Evolutionary conservation across 1,140 invertebrate species (phyloP).

Genomic region (Asobara japonica): DNA sequence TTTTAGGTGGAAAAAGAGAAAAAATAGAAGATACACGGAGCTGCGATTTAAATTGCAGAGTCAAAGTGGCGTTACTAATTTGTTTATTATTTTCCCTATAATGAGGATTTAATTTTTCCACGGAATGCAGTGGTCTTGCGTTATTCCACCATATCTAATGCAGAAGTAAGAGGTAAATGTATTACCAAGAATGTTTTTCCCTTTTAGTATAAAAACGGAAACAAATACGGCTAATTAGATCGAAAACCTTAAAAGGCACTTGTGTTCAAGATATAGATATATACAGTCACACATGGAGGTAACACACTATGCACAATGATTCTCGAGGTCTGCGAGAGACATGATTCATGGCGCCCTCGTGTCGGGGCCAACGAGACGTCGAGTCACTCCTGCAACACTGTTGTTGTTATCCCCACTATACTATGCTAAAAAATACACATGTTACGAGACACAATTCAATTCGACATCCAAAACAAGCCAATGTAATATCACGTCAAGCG

Average conservation of each 20-base stretch:
- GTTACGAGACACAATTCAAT: constrained; percentile 5
- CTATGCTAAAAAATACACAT: neutral
- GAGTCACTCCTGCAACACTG: neutral
- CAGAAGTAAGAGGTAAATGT: neutral
- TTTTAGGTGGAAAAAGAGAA: too few species aligned
- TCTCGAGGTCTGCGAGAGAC: neutral
- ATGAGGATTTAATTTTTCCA: too few species aligned
- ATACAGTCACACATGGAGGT: neutral
- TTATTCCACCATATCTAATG: neutral
- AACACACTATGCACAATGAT: neutral
- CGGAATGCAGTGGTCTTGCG: too few species aligned
- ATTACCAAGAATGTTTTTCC: neutral
- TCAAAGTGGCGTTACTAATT: too few species aligned
- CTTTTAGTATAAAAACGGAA: neutral
- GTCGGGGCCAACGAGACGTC: constrained; percentile 1
- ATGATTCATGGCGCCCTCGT: constrained; percentile 14
- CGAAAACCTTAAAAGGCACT: constrained; percentile 21
- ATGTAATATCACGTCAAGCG: neutral
- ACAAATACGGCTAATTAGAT: constrained; percentile 23
- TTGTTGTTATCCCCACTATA: neutral
- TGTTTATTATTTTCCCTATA: neutral
- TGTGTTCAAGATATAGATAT: too few species aligned
- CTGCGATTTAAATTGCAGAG: too few species aligned
- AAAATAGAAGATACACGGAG: too few species aligned
- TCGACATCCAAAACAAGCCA: neutral